Conservation (phyloP, 2,888 invertebrate genomes). For the Actias luna region DNA sequence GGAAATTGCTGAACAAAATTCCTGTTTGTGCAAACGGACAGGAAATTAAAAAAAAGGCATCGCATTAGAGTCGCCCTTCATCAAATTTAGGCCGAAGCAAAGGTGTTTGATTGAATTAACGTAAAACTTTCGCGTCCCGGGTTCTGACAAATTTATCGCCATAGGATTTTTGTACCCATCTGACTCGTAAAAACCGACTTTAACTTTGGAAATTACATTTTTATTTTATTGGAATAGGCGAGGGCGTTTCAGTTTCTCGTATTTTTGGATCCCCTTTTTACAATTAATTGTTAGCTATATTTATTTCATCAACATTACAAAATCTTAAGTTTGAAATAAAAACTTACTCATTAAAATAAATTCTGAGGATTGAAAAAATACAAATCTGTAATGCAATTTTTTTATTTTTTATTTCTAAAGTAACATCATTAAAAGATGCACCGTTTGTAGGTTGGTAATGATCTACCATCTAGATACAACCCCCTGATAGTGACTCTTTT, state of each 20-base stretch:
- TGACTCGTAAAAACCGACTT: slow-evolving; percentile 57
- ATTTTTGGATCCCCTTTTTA: slow-evolving; percentile 38
- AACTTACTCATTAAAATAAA: too few relatives aligned
- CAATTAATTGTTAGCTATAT: slow-evolving; percentile 37
- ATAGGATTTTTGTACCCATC: slow-evolving; percentile 55
- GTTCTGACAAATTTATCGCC: slow-evolving; percentile 70
- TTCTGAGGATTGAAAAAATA: too few relatives aligned
- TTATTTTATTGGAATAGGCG: slow-evolving; percentile 54
- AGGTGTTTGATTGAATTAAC: slow-evolving; percentile 75
- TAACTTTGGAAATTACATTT: slow-evolving; percentile 59
- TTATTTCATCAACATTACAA: background rate
- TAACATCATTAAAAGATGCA: too few relatives aligned
- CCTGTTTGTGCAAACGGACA: slow-evolving; percentile 25
- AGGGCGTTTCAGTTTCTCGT: slow-evolving; percentile 45
- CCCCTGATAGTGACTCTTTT: too few relatives aligned
- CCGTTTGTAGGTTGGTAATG: too few relatives aligned
- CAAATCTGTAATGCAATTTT: too few relatives aligned
- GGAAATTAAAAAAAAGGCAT: slow-evolving; percentile 44
- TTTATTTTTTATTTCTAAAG: too few relatives aligned
- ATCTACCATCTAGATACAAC: too few relatives aligned
- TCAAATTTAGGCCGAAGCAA: slow-evolving; percentile 68
- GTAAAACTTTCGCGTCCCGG: slow-evolving; percentile 63
- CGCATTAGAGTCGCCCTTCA: slow-evolving; percentile 55
- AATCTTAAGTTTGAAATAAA: too few relatives aligned
- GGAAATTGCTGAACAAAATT: slow-evolving; percentile 13